A percentile compares a stretch with the other conserved stretches of the same genome.
Evolutionary conservation across 2,797 vertebrate genomes (phyloP).

Genomic region (Parauchenoglanis ngamensis): DNA sequence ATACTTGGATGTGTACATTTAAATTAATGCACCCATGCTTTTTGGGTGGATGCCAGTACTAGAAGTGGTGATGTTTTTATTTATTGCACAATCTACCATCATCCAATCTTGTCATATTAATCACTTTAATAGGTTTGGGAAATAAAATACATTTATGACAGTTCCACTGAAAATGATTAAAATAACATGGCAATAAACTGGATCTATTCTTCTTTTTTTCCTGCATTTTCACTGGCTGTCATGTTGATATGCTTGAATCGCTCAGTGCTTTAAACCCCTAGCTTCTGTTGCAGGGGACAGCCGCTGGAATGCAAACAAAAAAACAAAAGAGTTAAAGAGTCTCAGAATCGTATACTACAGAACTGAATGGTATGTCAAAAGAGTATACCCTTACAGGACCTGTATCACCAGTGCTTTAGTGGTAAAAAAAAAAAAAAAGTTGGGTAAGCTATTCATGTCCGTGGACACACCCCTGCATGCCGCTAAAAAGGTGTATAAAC

Average conservation of each 20-base stretch:
- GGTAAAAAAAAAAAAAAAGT: too few species aligned
- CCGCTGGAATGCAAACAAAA: background rate
- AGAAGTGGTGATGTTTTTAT: background rate
- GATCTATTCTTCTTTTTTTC: background rate
- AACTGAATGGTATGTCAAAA: background rate
- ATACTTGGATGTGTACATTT: background rate
- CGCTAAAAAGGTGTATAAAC: too few species aligned
- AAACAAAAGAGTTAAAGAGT: background rate
- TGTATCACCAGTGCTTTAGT: background rate
- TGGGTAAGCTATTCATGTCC: too few species aligned
- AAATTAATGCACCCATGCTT: background rate
- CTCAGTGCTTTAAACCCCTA: background rate
- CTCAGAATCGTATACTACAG: background rate
- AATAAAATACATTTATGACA: background rate
- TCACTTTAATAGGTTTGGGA: constrained; percentile 7
- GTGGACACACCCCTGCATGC: too few species aligned
- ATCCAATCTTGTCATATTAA: constrained; percentile 4
- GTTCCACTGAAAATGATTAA: constrained; percentile 9
- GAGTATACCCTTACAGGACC: background rate
- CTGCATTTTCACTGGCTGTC: background rate
- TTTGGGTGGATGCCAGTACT: background rate
- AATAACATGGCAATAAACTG: background rate
- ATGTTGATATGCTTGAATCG: background rate
- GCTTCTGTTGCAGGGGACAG: background rate
- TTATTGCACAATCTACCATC: background rate